Conservation (phyloP, 1,140 invertebrate species). For the Limonius californicus region DNA sequence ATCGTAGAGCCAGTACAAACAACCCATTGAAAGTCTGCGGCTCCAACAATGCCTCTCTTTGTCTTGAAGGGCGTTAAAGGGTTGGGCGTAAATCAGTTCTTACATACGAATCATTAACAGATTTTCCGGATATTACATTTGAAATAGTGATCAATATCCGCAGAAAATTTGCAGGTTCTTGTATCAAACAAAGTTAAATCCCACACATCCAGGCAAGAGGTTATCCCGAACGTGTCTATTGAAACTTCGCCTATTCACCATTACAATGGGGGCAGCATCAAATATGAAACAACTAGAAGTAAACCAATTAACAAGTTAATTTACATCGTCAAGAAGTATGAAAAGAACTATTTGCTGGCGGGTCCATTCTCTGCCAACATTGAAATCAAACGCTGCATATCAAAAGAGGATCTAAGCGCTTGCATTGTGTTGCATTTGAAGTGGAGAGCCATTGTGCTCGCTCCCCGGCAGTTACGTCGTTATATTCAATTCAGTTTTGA, state of each 20-base stretch:
- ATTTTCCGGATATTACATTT: no score
- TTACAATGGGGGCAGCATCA: background rate
- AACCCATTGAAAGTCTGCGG: background rate
- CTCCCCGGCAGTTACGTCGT: constrained; percentile 18
- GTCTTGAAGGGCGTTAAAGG: background rate
- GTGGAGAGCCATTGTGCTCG: constrained; percentile 21
- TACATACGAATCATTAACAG: no score
- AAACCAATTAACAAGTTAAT: constrained; percentile 13
- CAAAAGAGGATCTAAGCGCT: constrained; percentile 6
- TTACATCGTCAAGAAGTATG: constrained; percentile 1
- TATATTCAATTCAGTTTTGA: constrained; percentile 24
- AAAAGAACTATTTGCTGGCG: constrained; percentile 8
- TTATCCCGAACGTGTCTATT: no score
- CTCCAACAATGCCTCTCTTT: background rate
- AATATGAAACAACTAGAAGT: constrained; percentile 9
- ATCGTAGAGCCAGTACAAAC: constrained; percentile 1
- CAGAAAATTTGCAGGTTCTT: no score
- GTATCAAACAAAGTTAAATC: no score
- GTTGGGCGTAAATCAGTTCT: background rate
- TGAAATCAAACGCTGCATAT: constrained; percentile 3
- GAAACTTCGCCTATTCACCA: background rate
- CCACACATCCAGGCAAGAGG: no score
- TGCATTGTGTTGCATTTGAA: constrained; percentile 19
- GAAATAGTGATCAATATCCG: no score
- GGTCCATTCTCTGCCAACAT: constrained; percentile 11